Conservation (phyloP, 2,888 invertebrate genomes). For the Cephus runcator region DNA sequence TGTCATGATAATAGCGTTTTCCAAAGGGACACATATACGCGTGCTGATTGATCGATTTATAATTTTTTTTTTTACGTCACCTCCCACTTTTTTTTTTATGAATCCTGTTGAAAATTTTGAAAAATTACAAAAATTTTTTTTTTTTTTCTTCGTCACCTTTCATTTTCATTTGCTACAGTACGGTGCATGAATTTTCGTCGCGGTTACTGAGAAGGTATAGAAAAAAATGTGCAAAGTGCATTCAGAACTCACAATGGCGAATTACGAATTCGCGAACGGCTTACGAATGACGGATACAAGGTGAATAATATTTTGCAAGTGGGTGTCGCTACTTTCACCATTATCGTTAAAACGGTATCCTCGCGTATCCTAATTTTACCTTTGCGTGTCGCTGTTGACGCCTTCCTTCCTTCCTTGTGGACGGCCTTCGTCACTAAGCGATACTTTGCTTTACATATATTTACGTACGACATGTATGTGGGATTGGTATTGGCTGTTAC, state of each 20-base stretch:
- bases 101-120: not conserved
- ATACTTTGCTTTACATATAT: slow-evolving; percentile 14
- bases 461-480: not conserved
- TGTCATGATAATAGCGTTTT: slow-evolving; percentile 40
- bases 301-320: slow-evolving; percentile 17
- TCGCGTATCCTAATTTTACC: slow-evolving; percentile 47
- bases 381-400: slow-evolving; percentile 36
- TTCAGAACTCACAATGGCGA: not conserved
- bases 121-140: too few species aligned
- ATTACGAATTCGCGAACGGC: not conserved
- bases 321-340: slow-evolving; percentile 54
- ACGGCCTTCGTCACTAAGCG: not conserved
- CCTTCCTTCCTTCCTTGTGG: slow-evolving; percentile 21
- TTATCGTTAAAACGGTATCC: slow-evolving; percentile 57
- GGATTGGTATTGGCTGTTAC: too few species aligned
- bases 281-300: not conserved
- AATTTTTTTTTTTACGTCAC: too few species aligned
- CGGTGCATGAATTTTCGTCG: accelerated
- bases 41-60: slow-evolving; percentile 1
- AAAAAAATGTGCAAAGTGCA: not conserved
- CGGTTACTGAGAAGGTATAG: not conserved
- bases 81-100: too few species aligned
- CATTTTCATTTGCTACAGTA: not conserved
- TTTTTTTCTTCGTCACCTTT: not conserved
- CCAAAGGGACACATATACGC: not conserved